A percentile compares a stretch with the other conserved stretches of the same genome.
Conservation (phyloP, 30 jellyfish, hydroid and myxozoan species). For the Aurelia coerulea region DNA sequence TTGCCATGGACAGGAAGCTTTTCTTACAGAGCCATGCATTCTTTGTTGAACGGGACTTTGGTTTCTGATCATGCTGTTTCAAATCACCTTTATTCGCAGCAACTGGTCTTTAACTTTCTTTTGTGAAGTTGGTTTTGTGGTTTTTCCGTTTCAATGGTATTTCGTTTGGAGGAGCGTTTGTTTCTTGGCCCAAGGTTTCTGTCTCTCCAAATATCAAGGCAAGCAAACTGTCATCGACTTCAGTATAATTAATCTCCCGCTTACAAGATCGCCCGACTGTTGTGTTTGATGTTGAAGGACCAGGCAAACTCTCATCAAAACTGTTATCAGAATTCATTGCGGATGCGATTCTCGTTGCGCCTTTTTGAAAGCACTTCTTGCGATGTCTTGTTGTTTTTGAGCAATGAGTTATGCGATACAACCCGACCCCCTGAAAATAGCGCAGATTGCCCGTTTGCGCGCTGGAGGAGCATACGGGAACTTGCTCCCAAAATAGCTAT, state of each 20-base stretch:
- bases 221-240: slow-evolving; percentile 44
- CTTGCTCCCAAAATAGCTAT: slow-evolving; percentile 21
- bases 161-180: no score
- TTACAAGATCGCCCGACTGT: slow-evolving; percentile 9
- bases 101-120: no score
- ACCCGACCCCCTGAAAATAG: slow-evolving; percentile 30
- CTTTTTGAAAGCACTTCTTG: no score
- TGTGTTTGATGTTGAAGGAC: slow-evolving; percentile 27
- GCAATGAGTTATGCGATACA: neutral
- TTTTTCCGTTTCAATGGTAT: no score
- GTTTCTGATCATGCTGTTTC: slow-evolving; percentile 23
- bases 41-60: slow-evolving; percentile 28
- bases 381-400: neutral
- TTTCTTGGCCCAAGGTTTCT: no score
- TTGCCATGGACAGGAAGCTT: slow-evolving; percentile 39
- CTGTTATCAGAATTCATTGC: slow-evolving; percentile 12
- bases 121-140: no score
- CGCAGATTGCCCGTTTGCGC: neutral
- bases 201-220: no score
- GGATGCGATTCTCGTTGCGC: neutral
- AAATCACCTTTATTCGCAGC: slow-evolving; percentile 12
- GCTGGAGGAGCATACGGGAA: slow-evolving; percentile 39
- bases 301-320: slow-evolving; percentile 29
- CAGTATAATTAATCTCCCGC: slow-evolving; percentile 18
- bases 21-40: slow-evolving; percentile 34